Conservation (phyloP, 2,888 invertebrate genomes). For the Ceramica pisi region DNA sequence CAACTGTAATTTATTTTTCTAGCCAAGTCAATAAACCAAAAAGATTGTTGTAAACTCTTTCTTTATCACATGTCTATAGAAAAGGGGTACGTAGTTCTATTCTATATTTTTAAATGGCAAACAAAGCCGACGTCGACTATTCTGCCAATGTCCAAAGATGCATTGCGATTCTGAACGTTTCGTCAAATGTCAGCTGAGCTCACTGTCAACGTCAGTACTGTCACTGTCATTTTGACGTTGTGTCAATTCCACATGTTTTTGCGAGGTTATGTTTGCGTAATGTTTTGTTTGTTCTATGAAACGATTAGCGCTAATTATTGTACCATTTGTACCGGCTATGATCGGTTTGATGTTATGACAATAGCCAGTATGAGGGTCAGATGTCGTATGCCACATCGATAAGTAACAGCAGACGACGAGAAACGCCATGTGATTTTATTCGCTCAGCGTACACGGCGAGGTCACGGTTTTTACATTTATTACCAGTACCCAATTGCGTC, state of each 20-base stretch:
- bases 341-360: constrained; percentile 71
- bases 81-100: too few relatives aligned
- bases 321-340: constrained; percentile 58
- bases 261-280: constrained; percentile 74
- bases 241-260: constrained; percentile 51
- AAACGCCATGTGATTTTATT: constrained; percentile 64
- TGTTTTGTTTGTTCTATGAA: constrained; percentile 49
- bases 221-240: constrained; percentile 24
- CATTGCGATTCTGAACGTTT: constrained; percentile 19
- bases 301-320: constrained; percentile 41
- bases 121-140: too few relatives aligned
- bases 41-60: neutral
- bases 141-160: too few relatives aligned
- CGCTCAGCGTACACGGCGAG: constrained; percentile 54
- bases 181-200: neutral
- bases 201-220: neutral
- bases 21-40: neutral
- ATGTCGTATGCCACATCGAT: constrained; percentile 79
- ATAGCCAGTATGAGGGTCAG: constrained; percentile 77
- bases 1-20: constrained; percentile 31
- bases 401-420: constrained; percentile 64
- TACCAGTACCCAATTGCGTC: constrained; percentile 67
- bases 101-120: too few relatives aligned
- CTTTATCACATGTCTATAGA: too few relatives aligned
- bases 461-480: constrained; percentile 66